Conservation (phyloP, 1,140 invertebrate genomes). For the Melanaphis sacchari region DNA sequence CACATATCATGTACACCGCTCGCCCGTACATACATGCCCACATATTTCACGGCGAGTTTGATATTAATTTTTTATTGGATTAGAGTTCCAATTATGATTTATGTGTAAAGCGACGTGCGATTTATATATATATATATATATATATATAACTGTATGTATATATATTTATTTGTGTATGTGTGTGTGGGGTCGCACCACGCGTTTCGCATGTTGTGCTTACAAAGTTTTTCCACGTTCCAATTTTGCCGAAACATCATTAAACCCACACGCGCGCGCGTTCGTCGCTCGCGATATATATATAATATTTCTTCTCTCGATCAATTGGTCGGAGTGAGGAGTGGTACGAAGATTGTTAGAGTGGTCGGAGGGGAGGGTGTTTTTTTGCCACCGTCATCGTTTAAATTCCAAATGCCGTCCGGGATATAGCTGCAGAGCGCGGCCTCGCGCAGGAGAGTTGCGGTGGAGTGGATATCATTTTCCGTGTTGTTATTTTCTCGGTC, state of each 20-base stretch:
- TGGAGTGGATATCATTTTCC: not conserved
- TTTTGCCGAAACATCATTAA: conserved; percentile 27
- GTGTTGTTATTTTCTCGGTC: not conserved
- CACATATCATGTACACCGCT: not conserved
- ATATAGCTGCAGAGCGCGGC: not conserved
- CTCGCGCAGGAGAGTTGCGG: not conserved
- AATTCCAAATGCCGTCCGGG: not conserved
- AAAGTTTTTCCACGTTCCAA: conserved; percentile 34
- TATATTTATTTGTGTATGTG: not conserved
- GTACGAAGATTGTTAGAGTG: not conserved
- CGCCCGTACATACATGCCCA: not conserved
- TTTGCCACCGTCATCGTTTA: conserved; percentile 28
- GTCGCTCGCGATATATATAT: not conserved
- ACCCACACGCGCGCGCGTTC: not conserved
- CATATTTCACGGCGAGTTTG: not conserved
- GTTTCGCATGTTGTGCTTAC: not conserved
- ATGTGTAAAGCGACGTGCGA: conserved; percentile 5
- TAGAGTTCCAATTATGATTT: conserved; percentile 27
- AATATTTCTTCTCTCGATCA: not conserved
- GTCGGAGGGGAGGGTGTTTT: not conserved
- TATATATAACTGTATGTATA: not conserved
- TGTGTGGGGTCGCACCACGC: not conserved
- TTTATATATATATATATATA: not conserved
- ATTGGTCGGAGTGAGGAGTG: not conserved
- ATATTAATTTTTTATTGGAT: conserved; percentile 19